A percentile compares a stretch with the other conserved stretches of the same genome.
Conservation (phyloP, 35 echinoderm and acorn worm species). For the Eucidaris tribuloides region DNA sequence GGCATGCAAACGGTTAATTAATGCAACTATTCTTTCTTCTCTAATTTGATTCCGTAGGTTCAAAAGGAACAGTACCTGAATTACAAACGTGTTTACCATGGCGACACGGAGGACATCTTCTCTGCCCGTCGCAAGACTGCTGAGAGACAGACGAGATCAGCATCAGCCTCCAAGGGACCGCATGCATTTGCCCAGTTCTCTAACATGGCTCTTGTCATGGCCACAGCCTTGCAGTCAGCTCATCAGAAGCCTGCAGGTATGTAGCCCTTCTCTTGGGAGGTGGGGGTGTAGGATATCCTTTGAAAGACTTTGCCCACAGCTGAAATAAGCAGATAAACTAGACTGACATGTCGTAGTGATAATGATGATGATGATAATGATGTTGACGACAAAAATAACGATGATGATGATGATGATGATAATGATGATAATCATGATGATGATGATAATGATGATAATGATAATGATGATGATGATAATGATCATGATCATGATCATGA, state of each 20-base stretch:
- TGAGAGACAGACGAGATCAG: slow-evolving; percentile 45
- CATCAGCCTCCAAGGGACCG: slow-evolving; percentile 52
- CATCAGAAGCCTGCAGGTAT: slow-evolving; percentile 79
- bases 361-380: not conserved
- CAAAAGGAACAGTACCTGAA: slow-evolving; percentile 98
- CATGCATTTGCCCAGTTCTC: slow-evolving; percentile 68
- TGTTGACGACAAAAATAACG: no score
- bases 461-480: no score
- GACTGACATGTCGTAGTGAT: not conserved
- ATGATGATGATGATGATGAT: no score
- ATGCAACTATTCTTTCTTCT: not conserved
- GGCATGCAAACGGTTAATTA: no score
- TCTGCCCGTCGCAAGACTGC: slow-evolving; percentile 64
- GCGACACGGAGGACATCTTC: slow-evolving; percentile 80
- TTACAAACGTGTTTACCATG: slow-evolving; percentile 83
- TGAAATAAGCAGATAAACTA: not conserved
- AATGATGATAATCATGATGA: no score
- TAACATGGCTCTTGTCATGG: slow-evolving; percentile 80
- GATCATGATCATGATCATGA: no score
- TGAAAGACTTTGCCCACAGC: not conserved
- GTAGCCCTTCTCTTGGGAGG: not conserved
- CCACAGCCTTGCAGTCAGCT: slow-evolving; percentile 74
- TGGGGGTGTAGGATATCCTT: not conserved
- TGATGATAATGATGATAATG: no score
- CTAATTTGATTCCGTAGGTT: slow-evolving; percentile 43